Evolutionary conservation across 53 echinoderm and acorn worm species (phyloP), one percentile per base, ranked within the genome.

Genomic region (Henricia sp.): DNA sequence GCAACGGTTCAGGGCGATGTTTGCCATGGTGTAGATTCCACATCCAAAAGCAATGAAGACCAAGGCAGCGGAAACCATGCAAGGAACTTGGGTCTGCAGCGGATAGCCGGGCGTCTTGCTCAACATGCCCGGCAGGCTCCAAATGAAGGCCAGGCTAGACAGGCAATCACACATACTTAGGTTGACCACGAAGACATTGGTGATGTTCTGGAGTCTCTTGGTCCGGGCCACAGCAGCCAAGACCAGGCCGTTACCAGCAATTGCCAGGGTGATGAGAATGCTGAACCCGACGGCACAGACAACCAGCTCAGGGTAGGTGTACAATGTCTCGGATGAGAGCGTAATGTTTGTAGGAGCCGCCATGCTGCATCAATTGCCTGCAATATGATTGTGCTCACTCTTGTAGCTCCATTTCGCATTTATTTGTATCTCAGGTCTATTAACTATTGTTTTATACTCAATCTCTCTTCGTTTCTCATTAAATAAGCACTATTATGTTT

Each of bases 1-100:
- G 17, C 26, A 54, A 4, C 83, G 66, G 24, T 83, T 83, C 26
- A 83, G 34, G 14, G 84, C 84, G 84, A 84, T 84, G 50, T 30
- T 43, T 6, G 83, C 70, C 3, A 56, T 48, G 53, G 29, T 84
- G 70, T 54, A 26, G 37, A 83, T 3, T 37, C 84, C 41, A 2
- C 52, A 36, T 4, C 53, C 53, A 1, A 52, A 26, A 25, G 67
- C 28, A 42, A 30, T 55, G 33, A 84, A 42, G 0, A 52, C 40
- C 39, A 84, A 34, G 12, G 34, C 28, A 4, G 70, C 84, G 8
- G 37, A 27, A 1, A 69, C 13, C 1, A 55, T 16, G 13, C 84
- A 84, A 1, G 33, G 71, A 3, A 14, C 35, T 13, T 70, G 70
- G 0, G 70, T 4, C 19, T 0, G 10, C 53, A 67, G 29, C 46